Percentiles rank a stretch among this genome's conserved stretches.
Conservation (phyloP, 2,797 vertebrate genomes). For the Rhadinocentrus ornatus region DNA sequence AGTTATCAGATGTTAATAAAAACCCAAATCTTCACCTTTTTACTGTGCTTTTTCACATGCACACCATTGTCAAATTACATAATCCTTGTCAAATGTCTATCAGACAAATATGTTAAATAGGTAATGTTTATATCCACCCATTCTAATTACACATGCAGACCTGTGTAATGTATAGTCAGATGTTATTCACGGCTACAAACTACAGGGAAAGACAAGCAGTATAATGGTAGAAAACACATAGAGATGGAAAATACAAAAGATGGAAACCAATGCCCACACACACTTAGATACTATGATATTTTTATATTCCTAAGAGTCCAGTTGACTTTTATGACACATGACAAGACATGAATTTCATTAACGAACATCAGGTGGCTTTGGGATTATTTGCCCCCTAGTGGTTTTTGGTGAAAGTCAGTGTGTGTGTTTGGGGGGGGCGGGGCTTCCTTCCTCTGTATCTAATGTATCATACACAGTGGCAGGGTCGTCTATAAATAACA, state of each 20-base stretch:
- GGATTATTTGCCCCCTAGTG: conserved; percentile 46
- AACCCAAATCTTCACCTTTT: neutral
- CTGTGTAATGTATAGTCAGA: neutral
- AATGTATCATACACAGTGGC: conserved; percentile 62
- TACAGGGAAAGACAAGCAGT: neutral
- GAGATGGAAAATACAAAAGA: conserved; percentile 1
- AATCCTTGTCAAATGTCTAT: neutral
- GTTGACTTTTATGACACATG: conserved; percentile 44
- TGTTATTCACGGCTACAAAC: neutral
- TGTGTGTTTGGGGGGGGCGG: conserved; percentile 30
- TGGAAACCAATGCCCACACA: conserved; percentile 25
- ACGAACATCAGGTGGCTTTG: conserved; percentile 57
- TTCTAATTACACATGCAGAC: neutral
- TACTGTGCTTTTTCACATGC: neutral
- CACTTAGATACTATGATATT: conserved; percentile 11
- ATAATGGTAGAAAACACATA: neutral
- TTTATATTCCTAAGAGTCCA: conserved; percentile 31
- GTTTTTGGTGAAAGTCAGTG: conserved; percentile 19
- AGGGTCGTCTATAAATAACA: conserved; percentile 79
- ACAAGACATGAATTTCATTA: conserved; percentile 48
- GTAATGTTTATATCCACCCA: neutral
- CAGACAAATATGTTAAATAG: too few relatives aligned
- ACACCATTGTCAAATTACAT: neutral
- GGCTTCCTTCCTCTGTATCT: conserved; percentile 52
- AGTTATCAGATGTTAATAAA: neutral